Evolutionary conservation across 35 echinoderm and acorn worm genomes (phyloP).

Genomic region (Diadema setosum): DNA sequence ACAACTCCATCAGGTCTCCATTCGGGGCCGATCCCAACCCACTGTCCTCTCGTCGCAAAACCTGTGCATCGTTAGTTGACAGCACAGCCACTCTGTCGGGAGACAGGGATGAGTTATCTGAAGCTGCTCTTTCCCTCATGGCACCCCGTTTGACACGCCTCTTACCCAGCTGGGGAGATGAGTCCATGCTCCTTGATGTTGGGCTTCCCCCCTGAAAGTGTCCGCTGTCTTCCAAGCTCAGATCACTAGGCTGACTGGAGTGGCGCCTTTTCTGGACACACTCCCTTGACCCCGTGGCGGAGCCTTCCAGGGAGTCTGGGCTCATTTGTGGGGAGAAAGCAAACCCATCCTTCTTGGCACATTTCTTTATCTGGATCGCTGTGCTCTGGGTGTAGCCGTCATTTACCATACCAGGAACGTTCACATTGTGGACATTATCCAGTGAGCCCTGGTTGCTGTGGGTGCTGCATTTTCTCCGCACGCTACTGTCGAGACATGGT

Average conservation of each 20-base stretch:
- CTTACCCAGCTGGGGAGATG: neutral
- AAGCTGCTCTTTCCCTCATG: neutral
- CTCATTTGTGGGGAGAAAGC: constrained; percentile 8
- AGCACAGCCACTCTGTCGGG: neutral
- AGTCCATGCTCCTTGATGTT: neutral
- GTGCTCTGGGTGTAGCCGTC: constrained; percentile 4
- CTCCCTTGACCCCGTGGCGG: neutral
- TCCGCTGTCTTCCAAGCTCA: neutral
- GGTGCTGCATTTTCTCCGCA: neutral
- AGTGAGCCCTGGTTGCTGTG: neutral
- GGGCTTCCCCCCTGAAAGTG: neutral
- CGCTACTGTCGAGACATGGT: too few relatives aligned
- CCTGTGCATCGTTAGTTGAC: neutral
- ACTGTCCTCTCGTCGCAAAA: constrained; percentile 44
- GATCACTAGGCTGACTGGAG: neutral
- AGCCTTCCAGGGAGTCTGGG: constrained; percentile 40
- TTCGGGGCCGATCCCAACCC: constrained; percentile 70
- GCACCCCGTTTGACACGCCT: neutral
- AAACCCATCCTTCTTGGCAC: neutral
- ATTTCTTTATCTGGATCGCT: constrained; percentile 20
- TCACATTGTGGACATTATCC: neutral
- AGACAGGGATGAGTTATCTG: neutral
- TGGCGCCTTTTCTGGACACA: neutral
- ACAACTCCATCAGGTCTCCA: constrained; percentile 20
- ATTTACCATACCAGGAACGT: constrained; percentile 22